Percentiles rank a stretch among this genome's conserved stretches.
These are phyloP conservation scores for Oreotrochilus melanogaster DNA, from an alignment of 2,113 vertebrate species.

Conservation along the genomic window DNA sequence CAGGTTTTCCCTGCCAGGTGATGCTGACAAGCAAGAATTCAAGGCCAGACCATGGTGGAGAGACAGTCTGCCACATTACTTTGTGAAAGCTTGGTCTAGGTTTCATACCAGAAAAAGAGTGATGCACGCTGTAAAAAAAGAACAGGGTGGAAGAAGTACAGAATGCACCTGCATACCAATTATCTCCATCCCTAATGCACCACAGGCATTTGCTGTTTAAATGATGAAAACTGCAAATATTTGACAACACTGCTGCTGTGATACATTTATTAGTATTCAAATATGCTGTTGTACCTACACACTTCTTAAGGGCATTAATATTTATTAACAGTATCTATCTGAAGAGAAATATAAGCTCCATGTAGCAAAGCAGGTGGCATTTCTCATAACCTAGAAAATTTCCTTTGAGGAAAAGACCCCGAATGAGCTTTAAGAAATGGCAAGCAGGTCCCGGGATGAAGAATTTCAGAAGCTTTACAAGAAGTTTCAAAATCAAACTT, in stretches of 20 bases:
- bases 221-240: background rate
- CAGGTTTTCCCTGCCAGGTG: background rate
- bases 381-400: background rate
- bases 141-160: background rate
- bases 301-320: background rate
- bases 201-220: background rate
- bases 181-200: background rate
- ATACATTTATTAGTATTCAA: background rate
- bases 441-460: background rate
- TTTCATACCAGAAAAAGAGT: background rate
- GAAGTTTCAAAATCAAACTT: background rate
- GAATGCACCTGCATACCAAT: fast-evolving
- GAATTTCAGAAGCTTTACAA: background rate
- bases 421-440: background rate
- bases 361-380: background rate
- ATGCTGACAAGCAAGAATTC: background rate
- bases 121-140: background rate
- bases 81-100: background rate
- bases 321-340: background rate
- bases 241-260: background rate
- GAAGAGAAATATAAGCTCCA: background rate
- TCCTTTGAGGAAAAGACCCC: background rate
- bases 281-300: background rate
- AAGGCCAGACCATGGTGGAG: background rate
- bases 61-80: background rate